Evolutionary conservation across 1,140 invertebrate genomes (phyloP), one percentile per base, ranked within the genome.

Genomic region (Neodiprion virginianus): DNA sequence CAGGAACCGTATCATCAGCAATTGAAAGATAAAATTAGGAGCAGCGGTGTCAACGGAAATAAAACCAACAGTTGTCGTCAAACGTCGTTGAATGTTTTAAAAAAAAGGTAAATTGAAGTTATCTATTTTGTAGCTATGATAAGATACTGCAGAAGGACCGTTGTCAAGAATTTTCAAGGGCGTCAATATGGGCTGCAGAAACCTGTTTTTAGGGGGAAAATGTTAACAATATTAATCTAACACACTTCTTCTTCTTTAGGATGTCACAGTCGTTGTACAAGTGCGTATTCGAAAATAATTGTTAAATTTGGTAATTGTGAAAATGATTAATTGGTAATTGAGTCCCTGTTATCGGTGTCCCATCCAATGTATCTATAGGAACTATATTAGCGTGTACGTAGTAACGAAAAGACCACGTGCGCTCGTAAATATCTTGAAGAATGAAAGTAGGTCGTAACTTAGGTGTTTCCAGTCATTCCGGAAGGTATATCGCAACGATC

Each of bases 391-490:
- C 28, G 28, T 40, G 28, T 40, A 40, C 5, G 0, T 40, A 40
- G 28, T 40, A 40, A 40, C 28, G 28, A 40, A 40, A 40, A 61
- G 11, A 61, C n/a, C 53, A 17, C 8, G 53, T 7, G 67, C 21
- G 11, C 40, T 23, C 21, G 67, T 23, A 69, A 69, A 28, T 69
- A 47, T 8, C 21, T 14, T 17, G 40, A 69, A 23, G 23, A 69
- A 48, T 48, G 23, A 71, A 73, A 75, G 48, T 48, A 69, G 65
- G 47, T 75, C 4, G 67, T 69, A 61, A 75, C 71, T 75, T 61
- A 72, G 74, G 71, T 75, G 28, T 49, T 75, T 76, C 28, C 72
- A 73, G 50, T 73, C 2, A 21, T 48, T 17, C 12, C 12, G 71
- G 67, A 17, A 40, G 48, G 61, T 49, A 49, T 4, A 21, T 23